Base-by-base conservation (phyloP, 2,797 vertebrate species). In the Adelosebastes latens region DNA sequence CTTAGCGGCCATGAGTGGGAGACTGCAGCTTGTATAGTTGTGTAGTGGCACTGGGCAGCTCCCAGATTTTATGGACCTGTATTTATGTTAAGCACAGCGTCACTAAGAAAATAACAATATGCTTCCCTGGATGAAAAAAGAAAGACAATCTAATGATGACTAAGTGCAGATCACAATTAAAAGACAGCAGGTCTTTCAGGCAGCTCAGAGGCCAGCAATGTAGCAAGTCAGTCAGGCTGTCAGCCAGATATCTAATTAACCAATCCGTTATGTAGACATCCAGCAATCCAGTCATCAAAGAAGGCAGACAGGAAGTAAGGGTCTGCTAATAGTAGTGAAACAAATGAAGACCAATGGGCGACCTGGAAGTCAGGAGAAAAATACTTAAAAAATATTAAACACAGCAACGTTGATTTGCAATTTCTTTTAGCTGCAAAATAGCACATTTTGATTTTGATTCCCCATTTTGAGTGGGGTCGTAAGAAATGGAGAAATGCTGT, bases 171-270 rank as follows among this genome's bases (percentile, higher is more conserved):
- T 85, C 29, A 49, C 18, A 52, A n/a, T 67, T 12, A 22, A 14
- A 73, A 39, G 27, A 32, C 31, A 60, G 55, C 4, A 22, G 56
- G 34, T 68, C 36, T 63, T 73, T 69, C 42, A 8, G 32, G 29
- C 32, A 73, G 49, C 32, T 61, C 36, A 67, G 39, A 68, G 66
- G 49, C 31, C 31, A 56, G 36, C 52, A 68, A 7, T 32, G 71
- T 22, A 65, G 53, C 13, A 31, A 80, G 24, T 83, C 72, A 82
- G 24, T 76, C 70, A 72, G 62, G 60, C 75, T 42, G 55, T 18
- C 59, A 29, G 34, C 66, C 6, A 73, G 55, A 60, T 60, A 61
- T 72, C 29, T 55, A 42, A 79, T 85, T 59, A 81, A 73, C 36
- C 27, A 59, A 71, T 73, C 72, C 66, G 12, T 56, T 75, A 61